Evolutionary conservation across 2,888 invertebrate genomes (phyloP), one percentile per base, ranked within the genome.

Genomic region (Agriotes lineatus): DNA sequence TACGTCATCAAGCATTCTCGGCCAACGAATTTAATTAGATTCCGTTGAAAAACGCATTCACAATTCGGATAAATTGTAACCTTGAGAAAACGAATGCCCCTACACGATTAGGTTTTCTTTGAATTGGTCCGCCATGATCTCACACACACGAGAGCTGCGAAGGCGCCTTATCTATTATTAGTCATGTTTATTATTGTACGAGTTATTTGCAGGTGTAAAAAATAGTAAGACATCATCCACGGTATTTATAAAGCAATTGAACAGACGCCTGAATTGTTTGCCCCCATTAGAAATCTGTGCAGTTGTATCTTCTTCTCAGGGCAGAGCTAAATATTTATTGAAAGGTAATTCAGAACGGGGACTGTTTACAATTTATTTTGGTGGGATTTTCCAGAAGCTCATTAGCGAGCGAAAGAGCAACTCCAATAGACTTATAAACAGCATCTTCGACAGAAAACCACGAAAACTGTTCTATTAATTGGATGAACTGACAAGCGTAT

Each of bases 121-220:
- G 52, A 52, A 52, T 33, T 9, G 12, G 50, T 50, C 25, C 25
- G 30, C 6, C 50, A 52, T 33, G 52, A 30, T 33, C 52, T 52
- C 52, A 48, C 12, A 22, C 22, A 44, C 22, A n/a, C 22, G 22
- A 10, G 48, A 22, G 48, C 22, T 10, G 12, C 14, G 30, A 33
- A 30, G 30, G 52, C 52, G 33, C 52, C 30, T 33, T 52, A 52
- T 52, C 52, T 52, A 52, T 33, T 52, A 52, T 52, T 52, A 52
- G 52, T 33, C 52, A 33, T 52, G 33, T 52, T 52, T 52, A 52
- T 52, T 52, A 52, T 52, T 33, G 16, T 33, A 52, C 33, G 33
- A 52, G 35, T 0, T 33, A 33, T 52, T 52, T 33, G 16, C 52
- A 52, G 52, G 52, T 52, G 52, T 22, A 48, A 52, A 52, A 33